phyloP scores from a whole-genome alignment of 2,113 vertebrate genomes.

The Neogobius melanostomus region DNA sequence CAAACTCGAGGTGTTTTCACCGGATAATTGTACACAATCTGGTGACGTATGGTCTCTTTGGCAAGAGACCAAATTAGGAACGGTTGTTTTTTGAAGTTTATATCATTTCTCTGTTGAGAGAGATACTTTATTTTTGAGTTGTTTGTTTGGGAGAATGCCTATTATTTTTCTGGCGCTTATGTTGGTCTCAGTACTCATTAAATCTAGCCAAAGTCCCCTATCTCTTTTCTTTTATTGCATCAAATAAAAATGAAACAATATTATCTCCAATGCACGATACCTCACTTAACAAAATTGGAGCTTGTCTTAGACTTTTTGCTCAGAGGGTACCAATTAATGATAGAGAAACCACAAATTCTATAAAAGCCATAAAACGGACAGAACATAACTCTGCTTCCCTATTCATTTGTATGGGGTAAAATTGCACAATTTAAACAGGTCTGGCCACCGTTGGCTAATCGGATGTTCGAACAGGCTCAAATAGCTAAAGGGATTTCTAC shows the following conservation, averaged over 20 bases:
- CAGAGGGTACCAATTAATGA: no score
- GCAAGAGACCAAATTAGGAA: conserved; percentile 13
- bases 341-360: no score
- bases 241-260: not conserved
- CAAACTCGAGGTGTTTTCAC: conserved; percentile 18
- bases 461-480: no score
- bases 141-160: not conserved
- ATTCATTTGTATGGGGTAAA: no score
- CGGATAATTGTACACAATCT: conserved; percentile 31
- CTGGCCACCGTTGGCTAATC: no score
- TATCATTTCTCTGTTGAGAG: conserved; percentile 1
- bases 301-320: no score
- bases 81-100: conserved; percentile 11
- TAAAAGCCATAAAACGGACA: no score
- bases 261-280: no score
- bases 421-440: no score
- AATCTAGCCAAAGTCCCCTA: not conserved
- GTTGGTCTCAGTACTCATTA: conserved; percentile 1
- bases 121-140: not conserved
- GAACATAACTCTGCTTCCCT: no score
- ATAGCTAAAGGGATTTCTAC: no score
- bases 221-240: not conserved
- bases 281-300: no score
- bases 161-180: not conserved
- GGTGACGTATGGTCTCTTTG: conserved; percentile 3